phyloP scores from a whole-genome alignment of 1,140 invertebrate species.

The Berghia stephanieae region DNA sequence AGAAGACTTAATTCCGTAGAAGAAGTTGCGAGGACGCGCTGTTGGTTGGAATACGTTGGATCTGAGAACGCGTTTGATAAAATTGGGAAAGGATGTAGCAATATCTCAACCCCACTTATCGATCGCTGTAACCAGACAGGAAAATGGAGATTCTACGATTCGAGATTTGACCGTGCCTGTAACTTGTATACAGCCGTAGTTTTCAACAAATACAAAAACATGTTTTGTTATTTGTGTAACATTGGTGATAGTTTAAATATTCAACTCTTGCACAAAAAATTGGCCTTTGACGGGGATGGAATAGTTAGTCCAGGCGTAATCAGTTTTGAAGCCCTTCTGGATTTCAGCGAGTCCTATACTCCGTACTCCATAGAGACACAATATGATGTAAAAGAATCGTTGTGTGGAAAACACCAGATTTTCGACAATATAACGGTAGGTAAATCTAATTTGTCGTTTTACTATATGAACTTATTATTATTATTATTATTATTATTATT shows the following conservation, averaged over 20 bases:
- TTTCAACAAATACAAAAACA: conserved; percentile 12
- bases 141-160: conserved; percentile 16
- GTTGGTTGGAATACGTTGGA: too few relatives aligned
- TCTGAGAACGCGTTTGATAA: too few relatives aligned
- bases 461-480: too few relatives aligned
- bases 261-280: not conserved
- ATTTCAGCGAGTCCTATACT: not conserved
- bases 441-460: not conserved
- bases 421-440: not conserved
- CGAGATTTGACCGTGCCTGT: conserved; percentile 14
- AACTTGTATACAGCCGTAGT: not conserved
- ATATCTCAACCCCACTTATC: not conserved
- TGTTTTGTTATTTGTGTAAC: conserved; percentile 23
- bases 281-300: too few relatives aligned
- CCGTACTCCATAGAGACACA: not conserved
- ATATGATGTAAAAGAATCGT: not conserved
- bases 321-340: conserved; percentile 10
- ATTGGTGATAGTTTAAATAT: not conserved
- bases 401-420: too few relatives aligned
- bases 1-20: too few relatives aligned
- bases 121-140: conserved; percentile 26
- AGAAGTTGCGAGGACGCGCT: too few relatives aligned
- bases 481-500: too few relatives aligned
- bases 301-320: not conserved
- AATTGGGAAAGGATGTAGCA: too few relatives aligned